phyloP scores from a whole-genome alignment of 2,888 invertebrate species.

The Torymus auratus region DNA sequence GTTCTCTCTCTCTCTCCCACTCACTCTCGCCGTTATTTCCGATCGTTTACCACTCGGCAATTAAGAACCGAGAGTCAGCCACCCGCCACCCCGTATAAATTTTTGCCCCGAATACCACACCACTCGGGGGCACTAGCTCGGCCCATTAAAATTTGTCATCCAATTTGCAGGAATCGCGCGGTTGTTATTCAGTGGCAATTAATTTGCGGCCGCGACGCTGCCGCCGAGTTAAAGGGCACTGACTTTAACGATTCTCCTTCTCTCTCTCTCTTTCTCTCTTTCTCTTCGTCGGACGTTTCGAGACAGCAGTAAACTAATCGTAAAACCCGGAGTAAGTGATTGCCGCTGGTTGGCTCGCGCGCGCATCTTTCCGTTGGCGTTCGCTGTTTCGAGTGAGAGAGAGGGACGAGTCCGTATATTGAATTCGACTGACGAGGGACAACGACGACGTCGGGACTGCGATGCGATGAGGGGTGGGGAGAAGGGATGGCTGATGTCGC shows the following conservation, averaged over 20 bases:
- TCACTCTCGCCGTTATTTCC: constrained; percentile 28
- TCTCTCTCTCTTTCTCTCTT: constrained; percentile 6
- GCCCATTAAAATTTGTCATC: constrained; percentile 51
- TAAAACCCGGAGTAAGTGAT: constrained; percentile 69
- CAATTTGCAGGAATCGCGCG: constrained; percentile 46
- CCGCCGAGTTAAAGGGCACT: constrained; percentile 44
- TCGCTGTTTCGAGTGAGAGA: not conserved
- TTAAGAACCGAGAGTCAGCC: constrained; percentile 4
- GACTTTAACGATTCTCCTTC: constrained; percentile 49
- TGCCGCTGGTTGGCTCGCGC: constrained; percentile 58
- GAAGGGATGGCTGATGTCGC: not conserved
- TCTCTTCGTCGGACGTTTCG: constrained; percentile 14
- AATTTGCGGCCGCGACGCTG: constrained; percentile 32
- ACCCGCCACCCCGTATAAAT: constrained; percentile 3
- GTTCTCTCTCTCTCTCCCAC: too few relatives aligned
- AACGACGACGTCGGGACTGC: not conserved
- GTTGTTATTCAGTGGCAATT: constrained; percentile 52
- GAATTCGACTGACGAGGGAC: constrained; percentile 31
- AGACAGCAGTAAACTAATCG: constrained; percentile 69
- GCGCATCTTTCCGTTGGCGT: constrained; percentile 52
- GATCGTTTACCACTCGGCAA: constrained; percentile 30
- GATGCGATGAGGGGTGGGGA: not conserved
- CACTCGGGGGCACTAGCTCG: not conserved
- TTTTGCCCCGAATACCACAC: not conserved
- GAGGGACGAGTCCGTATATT: constrained; percentile 9